Conservation (phyloP, 2,888 invertebrate genomes). For the Isoperla grammatica region DNA sequence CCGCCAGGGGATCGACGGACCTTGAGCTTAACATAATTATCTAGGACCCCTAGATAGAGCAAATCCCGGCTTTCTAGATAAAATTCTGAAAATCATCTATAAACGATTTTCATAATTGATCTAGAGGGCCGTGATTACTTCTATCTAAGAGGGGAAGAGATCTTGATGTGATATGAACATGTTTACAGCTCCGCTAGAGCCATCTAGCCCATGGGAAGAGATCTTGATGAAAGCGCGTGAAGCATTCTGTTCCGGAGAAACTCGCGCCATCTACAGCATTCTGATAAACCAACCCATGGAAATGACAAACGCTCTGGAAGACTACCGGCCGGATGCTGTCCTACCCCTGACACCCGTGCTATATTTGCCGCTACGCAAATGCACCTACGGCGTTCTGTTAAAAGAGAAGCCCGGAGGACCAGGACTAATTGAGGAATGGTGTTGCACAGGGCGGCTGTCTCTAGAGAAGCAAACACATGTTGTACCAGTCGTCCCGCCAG, state of each 20-base stretch:
- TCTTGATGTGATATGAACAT: no score
- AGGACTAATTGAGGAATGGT: background rate
- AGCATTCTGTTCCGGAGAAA: background rate
- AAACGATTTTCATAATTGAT: no score
- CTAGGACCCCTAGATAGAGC: no score
- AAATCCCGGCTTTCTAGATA: no score
- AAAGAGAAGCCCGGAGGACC: background rate
- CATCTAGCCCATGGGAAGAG: background rate
- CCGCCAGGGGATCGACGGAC: no score
- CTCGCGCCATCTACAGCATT: background rate
- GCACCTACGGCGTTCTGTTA: background rate
- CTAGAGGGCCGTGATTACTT: no score
- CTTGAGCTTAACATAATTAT: no score
- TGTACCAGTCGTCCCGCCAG: background rate
- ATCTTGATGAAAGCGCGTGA: background rate
- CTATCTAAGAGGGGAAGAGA: no score
- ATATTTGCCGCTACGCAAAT: background rate
- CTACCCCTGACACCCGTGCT: background rate
- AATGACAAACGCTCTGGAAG: background rate
- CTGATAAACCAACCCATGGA: background rate
- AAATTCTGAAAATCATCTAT: no score
- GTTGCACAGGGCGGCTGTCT: background rate
- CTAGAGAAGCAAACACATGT: background rate
- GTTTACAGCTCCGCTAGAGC: no score
- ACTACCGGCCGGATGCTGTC: background rate